These are phyloP conservation scores for Oncorhynchus kisutch DNA, from an alignment of 2,113 vertebrate species.

Conservation along the genomic window DNA sequence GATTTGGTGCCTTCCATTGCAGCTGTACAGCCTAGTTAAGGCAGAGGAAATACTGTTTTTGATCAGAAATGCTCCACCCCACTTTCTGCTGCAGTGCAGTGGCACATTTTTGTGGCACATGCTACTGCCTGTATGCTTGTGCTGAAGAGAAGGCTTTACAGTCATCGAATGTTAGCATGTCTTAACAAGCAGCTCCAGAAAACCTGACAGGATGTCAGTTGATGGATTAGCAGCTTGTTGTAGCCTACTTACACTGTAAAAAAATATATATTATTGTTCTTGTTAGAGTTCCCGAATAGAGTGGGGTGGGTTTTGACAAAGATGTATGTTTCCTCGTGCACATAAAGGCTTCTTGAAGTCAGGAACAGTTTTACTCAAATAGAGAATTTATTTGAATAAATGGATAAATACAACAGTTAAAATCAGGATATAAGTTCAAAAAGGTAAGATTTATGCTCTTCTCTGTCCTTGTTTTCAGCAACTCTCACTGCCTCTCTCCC, in stretches of 20 bases:
- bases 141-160: neutral
- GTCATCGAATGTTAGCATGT: neutral
- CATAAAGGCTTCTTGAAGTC: too few species aligned
- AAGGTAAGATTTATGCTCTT: too few species aligned
- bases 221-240: neutral
- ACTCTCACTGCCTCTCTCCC: too few species aligned
- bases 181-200: neutral
- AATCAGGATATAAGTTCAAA: too few species aligned
- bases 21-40: neutral
- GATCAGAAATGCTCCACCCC: slow-evolving; percentile 1
- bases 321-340: too few species aligned
- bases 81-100: slow-evolving; percentile 24
- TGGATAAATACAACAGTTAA: too few species aligned
- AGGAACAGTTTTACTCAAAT: too few species aligned
- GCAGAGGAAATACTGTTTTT: neutral
- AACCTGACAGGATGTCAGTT: neutral
- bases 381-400: too few species aligned
- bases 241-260: neutral
- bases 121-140: neutral
- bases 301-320: too few species aligned
- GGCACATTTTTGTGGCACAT: neutral
- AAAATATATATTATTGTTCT: too few species aligned
- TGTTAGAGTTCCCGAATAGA: too few species aligned
- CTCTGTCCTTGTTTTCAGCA: too few species aligned
- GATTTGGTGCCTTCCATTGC: neutral